Conservation (phyloP, 2,888 invertebrate species). For the Argyresthia goedartella region DNA sequence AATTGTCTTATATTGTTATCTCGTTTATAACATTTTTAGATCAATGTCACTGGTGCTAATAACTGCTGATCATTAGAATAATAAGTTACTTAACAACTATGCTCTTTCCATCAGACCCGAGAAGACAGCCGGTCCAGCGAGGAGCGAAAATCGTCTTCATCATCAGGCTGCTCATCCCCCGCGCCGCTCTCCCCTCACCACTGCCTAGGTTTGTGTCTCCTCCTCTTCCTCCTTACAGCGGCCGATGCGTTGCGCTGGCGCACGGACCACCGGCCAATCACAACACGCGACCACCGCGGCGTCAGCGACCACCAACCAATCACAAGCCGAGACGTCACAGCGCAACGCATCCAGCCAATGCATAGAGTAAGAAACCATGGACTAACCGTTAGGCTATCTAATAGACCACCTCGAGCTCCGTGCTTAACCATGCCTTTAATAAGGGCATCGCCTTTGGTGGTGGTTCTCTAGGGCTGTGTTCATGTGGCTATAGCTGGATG, state of each 20-base stretch:
- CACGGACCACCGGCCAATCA: background rate
- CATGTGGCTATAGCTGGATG: background rate
- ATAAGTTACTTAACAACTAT: too few relatives aligned
- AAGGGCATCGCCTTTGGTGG: constrained; percentile 4
- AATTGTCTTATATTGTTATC: too few relatives aligned
- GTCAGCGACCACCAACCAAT: background rate
- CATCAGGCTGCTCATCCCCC: constrained; percentile 43
- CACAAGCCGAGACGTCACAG: background rate
- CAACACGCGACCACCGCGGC: background rate
- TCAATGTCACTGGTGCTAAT: too few relatives aligned
- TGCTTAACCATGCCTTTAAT: constrained; percentile 25
- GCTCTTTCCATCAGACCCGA: constrained; percentile 38
- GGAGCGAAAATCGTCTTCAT: constrained; percentile 21
- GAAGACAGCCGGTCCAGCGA: constrained; percentile 38
- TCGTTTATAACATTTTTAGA: too few relatives aligned
- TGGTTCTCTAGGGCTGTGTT: constrained; percentile 5
- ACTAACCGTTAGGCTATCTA: constrained; percentile 56
- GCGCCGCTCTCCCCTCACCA: constrained; percentile 43
- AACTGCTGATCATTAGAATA: too few relatives aligned
- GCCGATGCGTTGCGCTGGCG: constrained; percentile 27
- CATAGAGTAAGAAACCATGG: constrained; percentile 41
- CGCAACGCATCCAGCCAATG: constrained; percentile 29
- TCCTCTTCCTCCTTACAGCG: constrained; percentile 45
- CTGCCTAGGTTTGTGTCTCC: constrained; percentile 67
- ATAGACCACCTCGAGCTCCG: constrained; percentile 44